Conservation (phyloP, 53 echinoderm and acorn worm genomes). For the Zoroaster sp. region DNA sequence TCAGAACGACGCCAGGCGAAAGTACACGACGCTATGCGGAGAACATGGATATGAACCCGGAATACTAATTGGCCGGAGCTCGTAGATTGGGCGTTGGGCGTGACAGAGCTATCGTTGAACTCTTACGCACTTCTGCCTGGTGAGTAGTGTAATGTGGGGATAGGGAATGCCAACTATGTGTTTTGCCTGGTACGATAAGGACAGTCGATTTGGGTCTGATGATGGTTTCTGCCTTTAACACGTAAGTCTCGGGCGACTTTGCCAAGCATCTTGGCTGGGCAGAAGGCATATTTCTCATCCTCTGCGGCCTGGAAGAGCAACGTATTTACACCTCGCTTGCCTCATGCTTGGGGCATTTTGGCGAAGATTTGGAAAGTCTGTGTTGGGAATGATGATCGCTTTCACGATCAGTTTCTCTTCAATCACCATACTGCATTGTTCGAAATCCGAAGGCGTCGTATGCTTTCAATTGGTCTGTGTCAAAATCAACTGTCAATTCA, state of each 20-base stretch:
- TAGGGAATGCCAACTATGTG: slow-evolving; percentile 70
- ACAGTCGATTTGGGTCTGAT: slow-evolving; percentile 65
- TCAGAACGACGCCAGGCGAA: slow-evolving; percentile 55
- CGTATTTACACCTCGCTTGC: slow-evolving; percentile 18
- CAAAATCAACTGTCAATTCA: not conserved
- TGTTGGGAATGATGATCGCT: not conserved
- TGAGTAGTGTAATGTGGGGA: slow-evolving; percentile 83
- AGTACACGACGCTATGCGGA: slow-evolving; percentile 73
- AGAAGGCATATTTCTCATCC: slow-evolving; percentile 70
- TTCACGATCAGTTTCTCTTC: not conserved
- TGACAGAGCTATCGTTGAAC: slow-evolving; percentile 85
- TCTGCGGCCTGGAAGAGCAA: slow-evolving; percentile 68
- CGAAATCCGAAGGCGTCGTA: not conserved
- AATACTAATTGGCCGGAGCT: slow-evolving; percentile 60
- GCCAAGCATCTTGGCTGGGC: not conserved
- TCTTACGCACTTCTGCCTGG: slow-evolving; percentile 83
- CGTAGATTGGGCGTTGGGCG: slow-evolving; percentile 78
- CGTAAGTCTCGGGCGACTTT: slow-evolving; percentile 40
- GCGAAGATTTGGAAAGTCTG: not conserved
- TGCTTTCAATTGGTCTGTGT: slow-evolving; percentile 17
- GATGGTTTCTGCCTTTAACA: slow-evolving; percentile 31
- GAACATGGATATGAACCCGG: slow-evolving; percentile 63
- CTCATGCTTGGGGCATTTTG: not conserved
- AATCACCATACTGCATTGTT: not conserved
- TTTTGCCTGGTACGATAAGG: slow-evolving; percentile 68